Percentiles rank a stretch among this genome's conserved stretches.
Conservation (phyloP, 1,140 invertebrate genomes). For the Lepeophtheirus salmonis region DNA sequence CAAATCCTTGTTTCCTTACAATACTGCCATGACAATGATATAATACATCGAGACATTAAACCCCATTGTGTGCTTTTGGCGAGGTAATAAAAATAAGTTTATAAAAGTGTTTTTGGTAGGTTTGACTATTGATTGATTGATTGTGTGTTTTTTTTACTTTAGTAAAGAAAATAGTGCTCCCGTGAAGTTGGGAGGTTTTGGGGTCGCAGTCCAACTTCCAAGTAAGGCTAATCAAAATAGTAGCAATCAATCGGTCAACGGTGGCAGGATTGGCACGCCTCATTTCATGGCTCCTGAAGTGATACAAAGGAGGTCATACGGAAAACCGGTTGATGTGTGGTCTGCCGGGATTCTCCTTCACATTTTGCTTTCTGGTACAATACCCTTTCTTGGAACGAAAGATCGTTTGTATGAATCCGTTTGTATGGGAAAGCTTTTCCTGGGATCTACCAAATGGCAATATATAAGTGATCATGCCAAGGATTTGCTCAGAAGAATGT, state of each 20-base stretch:
- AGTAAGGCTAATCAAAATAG: conserved; percentile 27
- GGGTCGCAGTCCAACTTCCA: conserved; percentile 69
- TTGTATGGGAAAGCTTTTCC: conserved; percentile 32
- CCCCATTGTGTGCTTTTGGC: conserved; percentile 84
- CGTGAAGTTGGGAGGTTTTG: conserved; percentile 83
- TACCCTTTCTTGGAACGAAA: conserved; percentile 84
- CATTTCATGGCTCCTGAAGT: conserved; percentile 96
- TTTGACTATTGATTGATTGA: too few relatives aligned
- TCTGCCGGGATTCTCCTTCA: conserved; percentile 83
- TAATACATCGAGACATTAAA: conserved; percentile 85
- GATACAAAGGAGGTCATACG: conserved; percentile 67
- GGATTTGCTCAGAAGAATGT: conserved; percentile 78
- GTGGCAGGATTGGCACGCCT: conserved; percentile 73
- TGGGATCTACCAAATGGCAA: conserved; percentile 67
- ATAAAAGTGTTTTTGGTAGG: too few relatives aligned
- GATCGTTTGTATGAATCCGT: conserved; percentile 56
- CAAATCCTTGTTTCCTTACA: conserved; percentile 72
- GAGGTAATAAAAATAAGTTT: too few relatives aligned
- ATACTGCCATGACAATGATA: conserved; percentile 93
- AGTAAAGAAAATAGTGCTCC: conserved; percentile 93
- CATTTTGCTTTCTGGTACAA: conserved; percentile 70
- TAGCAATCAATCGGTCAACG: conserved; percentile 48
- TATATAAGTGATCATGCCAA: conserved; percentile 74
- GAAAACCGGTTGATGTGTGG: conserved; percentile 93
- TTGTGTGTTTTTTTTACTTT: background rate